These are phyloP conservation scores for Gambusia holbrooki DNA, from an alignment of 2,113 vertebrate genomes.

Conservation along the genomic window DNA sequence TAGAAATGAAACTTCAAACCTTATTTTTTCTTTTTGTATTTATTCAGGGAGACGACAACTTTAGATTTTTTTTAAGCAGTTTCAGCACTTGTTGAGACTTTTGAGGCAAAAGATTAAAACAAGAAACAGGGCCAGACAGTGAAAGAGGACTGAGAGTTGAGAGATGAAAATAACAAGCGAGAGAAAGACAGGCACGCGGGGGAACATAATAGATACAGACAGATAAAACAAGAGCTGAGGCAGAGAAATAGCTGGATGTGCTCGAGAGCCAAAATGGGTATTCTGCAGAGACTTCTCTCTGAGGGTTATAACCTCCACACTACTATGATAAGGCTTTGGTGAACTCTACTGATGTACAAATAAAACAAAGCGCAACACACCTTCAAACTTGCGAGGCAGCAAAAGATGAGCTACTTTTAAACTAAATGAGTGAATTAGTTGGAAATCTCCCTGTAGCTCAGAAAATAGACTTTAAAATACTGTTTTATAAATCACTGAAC, in stretches of 20 bases:
- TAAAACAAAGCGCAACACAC: constrained; percentile 43
- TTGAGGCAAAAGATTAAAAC: constrained; percentile 36
- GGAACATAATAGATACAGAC: constrained; percentile 36
- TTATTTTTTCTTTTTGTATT: constrained; percentile 13
- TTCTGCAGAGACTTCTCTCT: constrained; percentile 25
- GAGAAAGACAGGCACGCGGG: constrained; percentile 27
- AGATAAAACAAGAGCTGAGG: constrained; percentile 32
- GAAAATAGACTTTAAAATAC: too few species aligned
- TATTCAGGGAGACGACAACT: constrained; percentile 6
- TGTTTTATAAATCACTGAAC: too few species aligned
- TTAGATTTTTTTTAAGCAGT: constrained; percentile 24
- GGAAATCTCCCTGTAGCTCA: constrained; percentile 11
- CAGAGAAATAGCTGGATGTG: constrained; percentile 7
- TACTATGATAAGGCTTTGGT: constrained; percentile 50
- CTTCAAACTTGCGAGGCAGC: constrained; percentile 24
- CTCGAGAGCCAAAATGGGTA: constrained; percentile 17
- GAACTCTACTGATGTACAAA: constrained; percentile 53
- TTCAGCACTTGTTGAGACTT: constrained; percentile 35
- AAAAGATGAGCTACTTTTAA: constrained; percentile 48
- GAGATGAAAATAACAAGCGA: constrained; percentile 38
- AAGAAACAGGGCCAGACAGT: constrained; percentile 12
- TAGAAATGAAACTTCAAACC: constrained; percentile 35
- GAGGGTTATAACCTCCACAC: constrained; percentile 31
- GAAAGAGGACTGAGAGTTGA: constrained; percentile 20
- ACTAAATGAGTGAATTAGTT: constrained; percentile 47